Conservation (phyloP, 2,113 vertebrate genomes). For the Ondatra zibethicus region DNA sequence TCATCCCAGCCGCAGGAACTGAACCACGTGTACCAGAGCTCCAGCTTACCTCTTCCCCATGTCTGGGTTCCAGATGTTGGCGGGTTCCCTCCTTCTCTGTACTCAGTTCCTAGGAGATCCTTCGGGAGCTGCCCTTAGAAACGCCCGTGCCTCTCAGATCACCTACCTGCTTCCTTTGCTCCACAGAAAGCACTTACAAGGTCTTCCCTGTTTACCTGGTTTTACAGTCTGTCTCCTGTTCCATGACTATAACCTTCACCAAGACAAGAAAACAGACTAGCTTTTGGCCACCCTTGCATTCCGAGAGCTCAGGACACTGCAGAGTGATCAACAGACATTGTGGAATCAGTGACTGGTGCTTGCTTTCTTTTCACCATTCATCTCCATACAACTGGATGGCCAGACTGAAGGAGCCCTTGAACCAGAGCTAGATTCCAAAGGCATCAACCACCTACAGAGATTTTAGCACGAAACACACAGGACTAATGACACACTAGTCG, state of each 20-base stretch:
- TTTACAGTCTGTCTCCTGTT: not conserved
- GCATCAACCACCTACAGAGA: not conserved
- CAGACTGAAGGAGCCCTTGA: not conserved
- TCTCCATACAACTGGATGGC: not conserved
- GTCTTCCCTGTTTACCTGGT: not conserved
- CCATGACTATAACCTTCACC: not conserved
- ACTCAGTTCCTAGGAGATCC: not conserved
- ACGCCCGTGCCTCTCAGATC: not conserved
- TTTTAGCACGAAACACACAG: not conserved
- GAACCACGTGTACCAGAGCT: no score
- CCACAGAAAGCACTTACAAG: not conserved
- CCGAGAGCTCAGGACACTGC: not conserved
- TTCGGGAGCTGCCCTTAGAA: not conserved
- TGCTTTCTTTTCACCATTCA: not conserved
- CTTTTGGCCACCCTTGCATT: not conserved
- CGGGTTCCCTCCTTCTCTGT: not conserved
- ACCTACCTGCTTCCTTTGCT: not conserved
- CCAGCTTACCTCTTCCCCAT: not conserved
- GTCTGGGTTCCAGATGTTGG: not conserved
- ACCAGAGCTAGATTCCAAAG: not conserved
- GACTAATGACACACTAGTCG: no score
- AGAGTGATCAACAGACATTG: not conserved
- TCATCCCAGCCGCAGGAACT: not conserved
- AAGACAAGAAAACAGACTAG: not conserved
- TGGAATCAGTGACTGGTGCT: not conserved